phyloP scores from a whole-genome alignment of 1,140 invertebrate species.

The Drosophila persimilis region DNA sequence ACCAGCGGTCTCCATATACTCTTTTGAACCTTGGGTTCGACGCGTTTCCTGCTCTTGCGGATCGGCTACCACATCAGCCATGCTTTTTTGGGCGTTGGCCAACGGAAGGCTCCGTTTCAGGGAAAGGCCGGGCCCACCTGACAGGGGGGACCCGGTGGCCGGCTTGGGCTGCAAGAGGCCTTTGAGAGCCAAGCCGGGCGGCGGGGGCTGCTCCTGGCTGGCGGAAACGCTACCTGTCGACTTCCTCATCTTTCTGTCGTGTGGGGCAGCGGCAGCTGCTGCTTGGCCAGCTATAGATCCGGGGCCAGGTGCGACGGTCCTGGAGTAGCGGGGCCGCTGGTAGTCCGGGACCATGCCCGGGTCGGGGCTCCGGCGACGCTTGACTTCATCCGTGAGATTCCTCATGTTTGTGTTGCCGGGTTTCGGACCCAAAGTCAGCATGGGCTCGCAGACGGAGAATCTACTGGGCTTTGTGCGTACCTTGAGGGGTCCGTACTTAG shows the following conservation, averaged over 20 bases:
- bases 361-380: conserved; percentile 37
- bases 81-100: too few species aligned
- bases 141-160: too few species aligned
- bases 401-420: neutral
- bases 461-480: conserved; percentile 47
- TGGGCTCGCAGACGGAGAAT: conserved; percentile 34
- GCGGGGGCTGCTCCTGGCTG: conserved; percentile 29
- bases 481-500: conserved; percentile 2
- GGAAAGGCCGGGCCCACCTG: too few species aligned
- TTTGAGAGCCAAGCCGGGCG: conserved; percentile 5
- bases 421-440: neutral
- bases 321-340: conserved; percentile 50
- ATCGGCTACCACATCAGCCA: too few species aligned
- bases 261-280: too few species aligned
- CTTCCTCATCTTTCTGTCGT: too few species aligned
- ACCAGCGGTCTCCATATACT: too few species aligned
- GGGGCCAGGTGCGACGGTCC: neutral
- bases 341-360: conserved; percentile 12
- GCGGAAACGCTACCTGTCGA: neutral
- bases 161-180: too few species aligned
- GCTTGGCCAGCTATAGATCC: too few species aligned
- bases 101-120: too few species aligned
- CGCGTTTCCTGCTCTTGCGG: too few species aligned
- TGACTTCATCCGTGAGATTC: conserved; percentile 24
- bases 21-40: too few species aligned